phyloP scores from a whole-genome alignment of 2,888 invertebrate species.

The Leptarthrus brevirostris region DNA sequence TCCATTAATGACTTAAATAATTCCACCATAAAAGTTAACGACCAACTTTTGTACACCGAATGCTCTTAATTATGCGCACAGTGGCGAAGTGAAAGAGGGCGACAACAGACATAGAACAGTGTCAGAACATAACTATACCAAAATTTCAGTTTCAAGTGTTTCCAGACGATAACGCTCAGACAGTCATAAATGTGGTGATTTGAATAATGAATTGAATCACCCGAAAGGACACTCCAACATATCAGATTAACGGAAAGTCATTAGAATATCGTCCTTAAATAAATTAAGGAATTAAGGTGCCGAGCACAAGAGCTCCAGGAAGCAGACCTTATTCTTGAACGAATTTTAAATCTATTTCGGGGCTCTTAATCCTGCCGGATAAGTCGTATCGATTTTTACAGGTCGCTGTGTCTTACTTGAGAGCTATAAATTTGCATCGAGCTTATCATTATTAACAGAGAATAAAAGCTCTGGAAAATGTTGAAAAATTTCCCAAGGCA shows the following conservation, averaged over 20 bases:
- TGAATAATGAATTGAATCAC: constrained; percentile 33
- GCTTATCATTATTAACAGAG: not conserved
- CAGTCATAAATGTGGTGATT: constrained; percentile 34
- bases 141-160: constrained; percentile 31
- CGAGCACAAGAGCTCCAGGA: not conserved
- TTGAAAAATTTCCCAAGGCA: too few species aligned
- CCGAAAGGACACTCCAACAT: constrained; percentile 8
- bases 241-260: constrained; percentile 12
- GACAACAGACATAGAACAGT: not conserved
- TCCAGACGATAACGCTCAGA: constrained; percentile 26
- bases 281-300: not conserved
- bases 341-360: not conserved
- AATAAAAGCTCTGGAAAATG: not conserved
- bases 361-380: not conserved
- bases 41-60: constrained; percentile 30
- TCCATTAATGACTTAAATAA: constrained; percentile 33
- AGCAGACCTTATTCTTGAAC: not conserved
- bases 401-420: not conserved
- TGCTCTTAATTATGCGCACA: constrained; percentile 18
- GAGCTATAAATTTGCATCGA: not conserved
- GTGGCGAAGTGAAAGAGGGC: not conserved
- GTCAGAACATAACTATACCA: not conserved
- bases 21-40: constrained; percentile 29
- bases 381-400: not conserved
- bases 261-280: constrained; percentile 4